Evolutionary conservation across 2,888 invertebrate genomes (phyloP).

Genomic region (Plusia festucae): DNA sequence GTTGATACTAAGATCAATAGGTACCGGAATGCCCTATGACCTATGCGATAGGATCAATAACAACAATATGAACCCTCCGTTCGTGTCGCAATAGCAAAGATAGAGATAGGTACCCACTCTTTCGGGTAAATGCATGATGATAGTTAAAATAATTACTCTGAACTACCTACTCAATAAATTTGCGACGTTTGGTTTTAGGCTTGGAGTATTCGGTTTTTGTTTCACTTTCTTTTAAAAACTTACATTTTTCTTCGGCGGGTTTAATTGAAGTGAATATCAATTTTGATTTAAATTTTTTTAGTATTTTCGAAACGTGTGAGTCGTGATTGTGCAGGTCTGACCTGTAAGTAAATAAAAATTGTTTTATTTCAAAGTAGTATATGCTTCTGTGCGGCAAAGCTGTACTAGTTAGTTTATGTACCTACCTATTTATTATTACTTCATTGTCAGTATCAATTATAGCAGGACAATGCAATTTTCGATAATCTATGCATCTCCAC

Average conservation of each 20-base stretch:
- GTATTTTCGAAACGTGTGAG: constrained; percentile 68
- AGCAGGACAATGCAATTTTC: constrained; percentile 70
- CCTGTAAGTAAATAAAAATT: constrained; percentile 62
- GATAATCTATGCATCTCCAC: constrained; percentile 80
- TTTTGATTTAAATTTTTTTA: constrained; percentile 60
- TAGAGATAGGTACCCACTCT: too few species aligned
- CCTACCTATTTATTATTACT: constrained; percentile 69
- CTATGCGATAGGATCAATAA: too few species aligned
- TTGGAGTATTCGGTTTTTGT: not conserved
- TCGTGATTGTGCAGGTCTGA: constrained; percentile 65
- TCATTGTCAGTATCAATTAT: constrained; percentile 70
- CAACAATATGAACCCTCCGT: too few species aligned
- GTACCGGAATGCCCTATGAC: too few species aligned
- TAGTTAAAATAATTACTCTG: not conserved
- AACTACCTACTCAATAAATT: not conserved
- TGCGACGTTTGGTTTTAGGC: not conserved
- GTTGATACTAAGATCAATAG: too few species aligned
- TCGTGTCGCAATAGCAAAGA: too few species aligned
- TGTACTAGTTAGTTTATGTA: too few species aligned
- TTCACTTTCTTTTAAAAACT: constrained; percentile 9
- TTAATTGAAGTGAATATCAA: constrained; percentile 54
- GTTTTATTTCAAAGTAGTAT: too few species aligned
- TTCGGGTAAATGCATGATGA: not conserved
- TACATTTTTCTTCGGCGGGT: constrained; percentile 35
- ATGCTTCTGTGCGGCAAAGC: too few species aligned